phyloP scores from a whole-genome alignment of 2,113 vertebrate species.

The Chamaea fasciata region DNA sequence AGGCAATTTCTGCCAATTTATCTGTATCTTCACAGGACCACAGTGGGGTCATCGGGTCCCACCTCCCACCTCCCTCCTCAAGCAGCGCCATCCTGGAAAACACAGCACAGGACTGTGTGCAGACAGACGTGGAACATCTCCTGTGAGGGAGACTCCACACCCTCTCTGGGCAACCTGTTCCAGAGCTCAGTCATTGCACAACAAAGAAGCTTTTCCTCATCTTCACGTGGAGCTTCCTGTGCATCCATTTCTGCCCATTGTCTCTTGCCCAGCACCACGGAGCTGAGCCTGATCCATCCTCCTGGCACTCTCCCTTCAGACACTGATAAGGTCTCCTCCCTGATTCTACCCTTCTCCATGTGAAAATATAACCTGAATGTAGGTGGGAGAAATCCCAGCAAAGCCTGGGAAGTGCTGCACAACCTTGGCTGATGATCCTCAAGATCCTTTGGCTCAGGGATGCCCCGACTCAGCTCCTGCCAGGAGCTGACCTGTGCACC shows the following conservation, averaged over 20 bases:
- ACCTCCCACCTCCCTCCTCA: neutral
- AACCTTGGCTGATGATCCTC: neutral
- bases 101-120: neutral
- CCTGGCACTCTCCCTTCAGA: neutral
- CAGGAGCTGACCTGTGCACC: neutral
- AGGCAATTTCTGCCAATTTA: neutral
- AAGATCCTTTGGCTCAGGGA: neutral
- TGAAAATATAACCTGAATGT: neutral
- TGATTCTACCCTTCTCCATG: neutral
- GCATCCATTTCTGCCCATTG: fast-evolving
- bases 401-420: neutral
- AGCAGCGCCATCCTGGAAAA: neutral
- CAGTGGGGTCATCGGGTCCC: neutral
- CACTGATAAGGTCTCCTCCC: neutral
- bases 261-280: neutral
- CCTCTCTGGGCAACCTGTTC: neutral
- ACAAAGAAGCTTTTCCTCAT: neutral
- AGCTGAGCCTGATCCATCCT: neutral
- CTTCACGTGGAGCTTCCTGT: neutral
- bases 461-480: fast-evolving
- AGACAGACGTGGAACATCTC: neutral
- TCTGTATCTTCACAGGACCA: neutral
- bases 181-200: neutral
- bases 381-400: neutral
- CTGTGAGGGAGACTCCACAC: neutral